Conservation (phyloP, 2,113 vertebrate species). For the Macquaria australasica region DNA sequence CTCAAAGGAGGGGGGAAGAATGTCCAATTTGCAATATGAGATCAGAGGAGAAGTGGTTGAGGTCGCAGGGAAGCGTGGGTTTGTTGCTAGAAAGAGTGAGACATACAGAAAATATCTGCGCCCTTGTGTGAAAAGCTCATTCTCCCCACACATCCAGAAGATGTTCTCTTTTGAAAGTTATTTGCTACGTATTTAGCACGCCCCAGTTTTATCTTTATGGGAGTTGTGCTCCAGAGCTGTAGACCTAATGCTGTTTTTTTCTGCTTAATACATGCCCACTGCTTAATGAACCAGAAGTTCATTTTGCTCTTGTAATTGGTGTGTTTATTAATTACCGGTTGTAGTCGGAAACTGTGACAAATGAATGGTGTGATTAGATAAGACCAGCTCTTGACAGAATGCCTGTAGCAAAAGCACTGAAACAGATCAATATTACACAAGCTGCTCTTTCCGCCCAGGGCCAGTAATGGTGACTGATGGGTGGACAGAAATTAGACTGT, state of each 20-base stretch:
- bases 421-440: slow-evolving; percentile 73
- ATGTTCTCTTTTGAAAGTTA: slow-evolving; percentile 43
- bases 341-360: slow-evolving; percentile 60
- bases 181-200: slow-evolving; percentile 19
- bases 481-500: slow-evolving; percentile 48
- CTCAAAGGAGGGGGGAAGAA: slow-evolving; percentile 27
- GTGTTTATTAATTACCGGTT: slow-evolving; percentile 70
- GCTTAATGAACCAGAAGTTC: slow-evolving; percentile 61
- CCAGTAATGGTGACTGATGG: slow-evolving; percentile 59
- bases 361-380: slow-evolving; percentile 75
- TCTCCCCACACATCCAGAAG: slow-evolving; percentile 27
- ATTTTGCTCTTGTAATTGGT: slow-evolving; percentile 68
- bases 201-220: slow-evolving; percentile 20
- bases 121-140: slow-evolving; percentile 52
- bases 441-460: slow-evolving; percentile 44
- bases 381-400: slow-evolving; percentile 60
- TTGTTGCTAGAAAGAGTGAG: slow-evolving; percentile 52
- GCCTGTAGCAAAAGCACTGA: slow-evolving; percentile 55
- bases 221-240: not conserved
- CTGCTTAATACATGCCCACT: slow-evolving; percentile 29
- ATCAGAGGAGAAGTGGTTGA: slow-evolving; percentile 56
- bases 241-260: not conserved
- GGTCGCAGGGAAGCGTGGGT: slow-evolving; percentile 45
- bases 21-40: slow-evolving; percentile 61
- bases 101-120: slow-evolving; percentile 51